Evolutionary conservation across 2,888 invertebrate species (phyloP).

Genomic region (Blera fallax): DNA sequence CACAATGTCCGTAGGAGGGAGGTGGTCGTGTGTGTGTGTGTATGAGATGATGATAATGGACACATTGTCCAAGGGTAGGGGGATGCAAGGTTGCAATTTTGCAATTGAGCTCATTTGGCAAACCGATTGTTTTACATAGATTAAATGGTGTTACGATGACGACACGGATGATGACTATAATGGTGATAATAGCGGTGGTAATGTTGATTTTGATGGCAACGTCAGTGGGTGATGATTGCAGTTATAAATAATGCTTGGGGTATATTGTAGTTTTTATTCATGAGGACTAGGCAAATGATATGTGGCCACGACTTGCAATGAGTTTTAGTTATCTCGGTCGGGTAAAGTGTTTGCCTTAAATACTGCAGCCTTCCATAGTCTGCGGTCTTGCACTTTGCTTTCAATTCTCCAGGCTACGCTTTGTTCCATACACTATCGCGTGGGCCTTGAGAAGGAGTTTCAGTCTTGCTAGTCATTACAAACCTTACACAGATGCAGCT

Average conservation of each 20-base stretch:
- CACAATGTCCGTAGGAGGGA: slow-evolving; percentile 19
- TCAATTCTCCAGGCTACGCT: no score
- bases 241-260: slow-evolving; percentile 47
- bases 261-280: no score
- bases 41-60: slow-evolving; percentile 29
- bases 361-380: no score
- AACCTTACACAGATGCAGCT: no score
- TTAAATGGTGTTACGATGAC: slow-evolving; percentile 61
- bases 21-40: background rate
- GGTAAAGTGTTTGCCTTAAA: no score
- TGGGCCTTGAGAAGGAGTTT: no score
- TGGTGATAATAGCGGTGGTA: slow-evolving; percentile 29
- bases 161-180: slow-evolving; percentile 46
- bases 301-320: no score
- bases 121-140: slow-evolving; percentile 66
- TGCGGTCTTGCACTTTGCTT: no score
- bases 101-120: slow-evolving; percentile 68
- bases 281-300: no score
- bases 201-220: slow-evolving; percentile 1
- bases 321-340: no score
- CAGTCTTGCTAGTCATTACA: no score
- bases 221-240: slow-evolving; percentile 48
- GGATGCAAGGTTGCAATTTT: slow-evolving; percentile 55
- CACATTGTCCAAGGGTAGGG: background rate
- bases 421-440: no score